A percentile compares a stretch with the other conserved stretches of the same genome.
Evolutionary conservation across 2,888 invertebrate species (phyloP).

Genomic region (Andrena trimmerana): DNA sequence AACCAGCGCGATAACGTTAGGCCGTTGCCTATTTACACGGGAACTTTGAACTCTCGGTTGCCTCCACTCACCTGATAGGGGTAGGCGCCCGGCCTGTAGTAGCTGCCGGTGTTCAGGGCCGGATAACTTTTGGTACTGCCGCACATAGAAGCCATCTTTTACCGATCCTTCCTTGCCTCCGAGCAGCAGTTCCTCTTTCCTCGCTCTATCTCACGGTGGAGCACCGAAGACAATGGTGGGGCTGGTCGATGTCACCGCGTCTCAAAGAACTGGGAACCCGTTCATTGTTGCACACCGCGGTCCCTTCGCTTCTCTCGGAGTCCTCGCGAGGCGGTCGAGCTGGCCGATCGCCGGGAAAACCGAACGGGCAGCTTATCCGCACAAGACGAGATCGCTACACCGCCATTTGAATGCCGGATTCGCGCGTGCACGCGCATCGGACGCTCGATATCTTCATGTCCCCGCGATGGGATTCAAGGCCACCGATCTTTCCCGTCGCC

Average conservation of each 20-base stretch:
- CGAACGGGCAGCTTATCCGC: not conserved
- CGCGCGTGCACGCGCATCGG: slow-evolving; percentile 19
- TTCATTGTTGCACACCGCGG: slow-evolving; percentile 15
- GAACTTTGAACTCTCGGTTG: not conserved
- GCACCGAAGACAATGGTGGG: slow-evolving; percentile 21
- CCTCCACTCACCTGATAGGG: slow-evolving; percentile 83
- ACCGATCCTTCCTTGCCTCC: not conserved
- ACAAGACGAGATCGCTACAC: not conserved
- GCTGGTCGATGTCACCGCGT: not conserved
- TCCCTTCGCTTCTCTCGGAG: not conserved
- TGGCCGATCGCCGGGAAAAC: not conserved
- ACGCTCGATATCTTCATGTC: slow-evolving; percentile 22
- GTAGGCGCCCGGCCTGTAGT: slow-evolving; percentile 85
- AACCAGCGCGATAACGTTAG: slow-evolving; percentile 11
- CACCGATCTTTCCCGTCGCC: slow-evolving; percentile 37
- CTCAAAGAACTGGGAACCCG: slow-evolving; percentile 21
- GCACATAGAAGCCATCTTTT: slow-evolving; percentile 88
- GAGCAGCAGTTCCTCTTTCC: not conserved
- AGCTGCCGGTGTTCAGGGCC: slow-evolving; percentile 87
- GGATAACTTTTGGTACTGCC: slow-evolving; percentile 89
- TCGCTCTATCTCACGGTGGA: not conserved
- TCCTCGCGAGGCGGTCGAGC: not conserved
- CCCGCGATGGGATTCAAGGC: slow-evolving; percentile 38
- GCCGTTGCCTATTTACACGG: not conserved
- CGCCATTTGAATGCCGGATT: not conserved